Evolutionary conservation across 2,113 vertebrate species (phyloP).

Genomic region (Acinonyx jubatus): DNA sequence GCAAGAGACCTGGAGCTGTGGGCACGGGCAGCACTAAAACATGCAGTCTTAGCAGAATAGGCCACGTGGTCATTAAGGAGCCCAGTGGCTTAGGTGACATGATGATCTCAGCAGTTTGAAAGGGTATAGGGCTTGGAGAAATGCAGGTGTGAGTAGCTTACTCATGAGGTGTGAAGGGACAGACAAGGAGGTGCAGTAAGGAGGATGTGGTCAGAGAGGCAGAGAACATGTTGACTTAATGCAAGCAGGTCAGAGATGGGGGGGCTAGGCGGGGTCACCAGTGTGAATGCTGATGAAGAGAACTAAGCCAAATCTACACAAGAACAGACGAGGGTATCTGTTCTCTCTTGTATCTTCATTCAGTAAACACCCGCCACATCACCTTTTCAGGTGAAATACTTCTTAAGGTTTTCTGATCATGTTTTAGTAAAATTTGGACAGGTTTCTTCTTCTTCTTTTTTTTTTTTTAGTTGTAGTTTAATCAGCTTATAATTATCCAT

Average conservation of each 20-base stretch:
- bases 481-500: not conserved
- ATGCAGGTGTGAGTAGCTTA: not conserved
- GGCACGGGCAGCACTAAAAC: not conserved
- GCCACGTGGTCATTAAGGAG: not conserved
- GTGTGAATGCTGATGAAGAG: not conserved
- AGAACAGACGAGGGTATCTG: not conserved
- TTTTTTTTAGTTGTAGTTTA: not conserved
- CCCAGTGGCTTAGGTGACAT: not conserved
- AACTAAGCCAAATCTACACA: not conserved
- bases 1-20: not conserved
- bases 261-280: not conserved
- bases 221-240: not conserved
- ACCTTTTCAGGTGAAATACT: not conserved
- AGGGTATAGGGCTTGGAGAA: not conserved
- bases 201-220: slow-evolving; percentile 5
- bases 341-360: not conserved
- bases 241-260: not conserved
- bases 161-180: not conserved
- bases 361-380: not conserved
- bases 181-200: not conserved
- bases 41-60: not conserved
- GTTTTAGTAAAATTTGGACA: not conserved
- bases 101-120: not conserved
- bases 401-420: not conserved
- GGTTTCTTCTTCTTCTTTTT: not conserved